A percentile compares a stretch with the other conserved stretches of the same genome.
Conservation (phyloP, 2,797 vertebrate species). For the Zalophus californianus region DNA sequence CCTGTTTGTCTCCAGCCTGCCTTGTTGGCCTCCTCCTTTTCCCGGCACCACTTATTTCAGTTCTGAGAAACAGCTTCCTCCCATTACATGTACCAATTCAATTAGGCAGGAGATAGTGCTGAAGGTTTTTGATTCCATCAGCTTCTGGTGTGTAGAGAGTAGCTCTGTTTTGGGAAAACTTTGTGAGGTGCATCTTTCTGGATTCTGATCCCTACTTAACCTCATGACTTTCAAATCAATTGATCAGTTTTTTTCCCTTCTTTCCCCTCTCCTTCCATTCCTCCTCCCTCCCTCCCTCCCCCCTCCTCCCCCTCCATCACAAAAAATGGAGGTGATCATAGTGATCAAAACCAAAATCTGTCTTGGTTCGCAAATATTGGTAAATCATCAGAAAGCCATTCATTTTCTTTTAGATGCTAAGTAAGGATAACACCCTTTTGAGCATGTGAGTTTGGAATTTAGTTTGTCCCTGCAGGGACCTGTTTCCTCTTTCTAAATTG, state of each 20-base stretch:
- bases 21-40: constrained; percentile 45
- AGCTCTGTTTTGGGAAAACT: constrained; percentile 5
- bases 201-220: background rate
- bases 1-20: background rate
- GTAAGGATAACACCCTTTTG: background rate
- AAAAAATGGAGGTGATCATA: background rate
- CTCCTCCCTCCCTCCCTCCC: rapidly evolving
- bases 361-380: background rate
- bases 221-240: background rate
- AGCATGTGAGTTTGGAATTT: background rate
- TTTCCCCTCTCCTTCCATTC: background rate
- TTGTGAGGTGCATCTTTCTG: background rate
- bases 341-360: background rate
- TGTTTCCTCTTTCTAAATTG: constrained; percentile 42
- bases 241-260: background rate
- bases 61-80: constrained; percentile 74
- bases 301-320: background rate
- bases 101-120: constrained; percentile 34
- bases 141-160: constrained; percentile 42
- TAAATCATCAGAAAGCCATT: background rate
- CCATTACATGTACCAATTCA: constrained; percentile 58
- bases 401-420: background rate
- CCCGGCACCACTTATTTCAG: constrained; percentile 54
- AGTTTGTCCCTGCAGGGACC: constrained; percentile 8
- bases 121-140: constrained; percentile 51